These are phyloP conservation scores for Drosophila atroscutellata DNA, from an alignment of 2,888 invertebrate genomes.

Conservation along the genomic window DNA sequence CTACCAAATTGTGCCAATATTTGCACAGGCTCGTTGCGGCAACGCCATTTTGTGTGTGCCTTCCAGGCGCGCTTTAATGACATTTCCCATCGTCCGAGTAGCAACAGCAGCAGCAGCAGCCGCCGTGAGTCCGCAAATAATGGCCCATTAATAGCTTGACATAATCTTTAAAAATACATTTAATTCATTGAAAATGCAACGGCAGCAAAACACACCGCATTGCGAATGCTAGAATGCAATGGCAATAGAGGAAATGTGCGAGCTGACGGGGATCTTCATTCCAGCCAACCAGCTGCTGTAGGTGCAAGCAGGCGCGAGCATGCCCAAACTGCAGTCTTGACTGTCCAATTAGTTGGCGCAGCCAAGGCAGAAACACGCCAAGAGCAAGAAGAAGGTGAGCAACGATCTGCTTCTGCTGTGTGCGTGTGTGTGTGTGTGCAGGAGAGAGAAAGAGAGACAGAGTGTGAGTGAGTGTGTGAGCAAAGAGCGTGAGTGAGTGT, in stretches of 20 bases:
- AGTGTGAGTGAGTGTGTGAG: constrained; percentile 22
- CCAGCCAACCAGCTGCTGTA: constrained; percentile 15
- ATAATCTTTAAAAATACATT: constrained; percentile 60
- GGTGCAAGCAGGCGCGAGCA: constrained; percentile 57
- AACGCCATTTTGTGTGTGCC: constrained; percentile 61
- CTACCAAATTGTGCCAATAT: constrained; percentile 70
- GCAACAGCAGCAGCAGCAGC: constrained; percentile 11
- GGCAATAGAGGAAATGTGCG: constrained; percentile 37
- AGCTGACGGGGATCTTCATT: constrained; percentile 31
- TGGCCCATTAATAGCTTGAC: constrained; percentile 57
- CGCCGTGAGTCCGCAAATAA: constrained; percentile 49
- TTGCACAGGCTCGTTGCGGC: constrained; percentile 60
- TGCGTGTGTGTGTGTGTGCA: neutral
- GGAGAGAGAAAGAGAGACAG: neutral
- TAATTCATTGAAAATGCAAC: constrained; percentile 61
- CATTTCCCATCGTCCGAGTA: constrained; percentile 29
- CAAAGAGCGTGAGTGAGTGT: constrained; percentile 24
- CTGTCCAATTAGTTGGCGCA: constrained; percentile 69
- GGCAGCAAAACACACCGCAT: constrained; percentile 6
- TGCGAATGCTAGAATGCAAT: constrained; percentile 42
- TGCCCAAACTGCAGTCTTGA: constrained; percentile 51
- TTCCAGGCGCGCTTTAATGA: constrained; percentile 38
- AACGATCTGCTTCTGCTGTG: constrained; percentile 9
- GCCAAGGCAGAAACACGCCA: constrained; percentile 30
- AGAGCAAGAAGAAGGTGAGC: constrained; percentile 43